These are phyloP conservation scores for Folsomia manolachei DNA, from an alignment of 2,888 invertebrate species.

Conservation along the genomic window DNA sequence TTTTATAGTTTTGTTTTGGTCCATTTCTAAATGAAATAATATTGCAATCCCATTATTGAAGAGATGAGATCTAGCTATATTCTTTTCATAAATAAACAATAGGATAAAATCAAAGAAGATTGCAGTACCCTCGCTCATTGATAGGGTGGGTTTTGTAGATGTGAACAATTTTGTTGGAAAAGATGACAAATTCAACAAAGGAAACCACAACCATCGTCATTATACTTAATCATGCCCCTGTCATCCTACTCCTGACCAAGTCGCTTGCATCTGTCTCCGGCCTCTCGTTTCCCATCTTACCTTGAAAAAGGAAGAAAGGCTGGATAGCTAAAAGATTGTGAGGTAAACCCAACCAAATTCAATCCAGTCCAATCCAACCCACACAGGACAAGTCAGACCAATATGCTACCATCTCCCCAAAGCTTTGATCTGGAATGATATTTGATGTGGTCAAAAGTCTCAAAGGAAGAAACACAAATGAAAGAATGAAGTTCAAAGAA, in stretches of 20 bases:
- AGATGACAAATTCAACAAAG: constrained; percentile 10
- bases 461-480: not conserved
- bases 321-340: not conserved
- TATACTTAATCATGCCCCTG: constrained; percentile 20
- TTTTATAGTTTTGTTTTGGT: not conserved
- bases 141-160: not conserved
- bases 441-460: not conserved
- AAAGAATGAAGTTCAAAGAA: not conserved
- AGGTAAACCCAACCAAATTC: not conserved
- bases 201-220: constrained; percentile 15
- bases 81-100: too few species aligned
- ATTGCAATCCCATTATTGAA: not conserved
- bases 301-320: not conserved
- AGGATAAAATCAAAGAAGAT: not conserved
- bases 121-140: not conserved
- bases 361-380: not conserved
- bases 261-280: constrained; percentile 18
- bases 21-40: not conserved
- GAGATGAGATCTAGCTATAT: too few species aligned
- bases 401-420: not conserved
- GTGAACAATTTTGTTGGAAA: not conserved
- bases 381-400: not conserved
- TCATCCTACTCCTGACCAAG: not conserved
- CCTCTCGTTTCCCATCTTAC: not conserved
- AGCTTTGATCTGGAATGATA: not conserved